phyloP scores from a whole-genome alignment of 2,888 invertebrate genomes.

The Eupeodes luniger region DNA sequence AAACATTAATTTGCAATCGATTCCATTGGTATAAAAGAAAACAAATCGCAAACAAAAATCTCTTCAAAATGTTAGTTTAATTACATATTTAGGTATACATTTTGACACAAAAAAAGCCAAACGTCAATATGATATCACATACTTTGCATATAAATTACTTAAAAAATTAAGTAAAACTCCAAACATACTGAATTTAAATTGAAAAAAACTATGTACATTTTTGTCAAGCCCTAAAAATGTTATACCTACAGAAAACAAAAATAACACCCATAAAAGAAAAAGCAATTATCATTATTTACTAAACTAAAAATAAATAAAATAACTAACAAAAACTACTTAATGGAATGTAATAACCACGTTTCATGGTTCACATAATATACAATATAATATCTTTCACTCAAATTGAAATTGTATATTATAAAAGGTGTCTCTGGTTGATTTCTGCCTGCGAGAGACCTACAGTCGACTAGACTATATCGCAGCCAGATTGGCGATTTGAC shows the following conservation, averaged over 20 bases:
- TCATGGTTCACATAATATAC: conserved; percentile 1
- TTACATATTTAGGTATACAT: too few relatives aligned
- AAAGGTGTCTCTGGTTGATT: conserved; percentile 6
- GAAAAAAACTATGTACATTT: neutral
- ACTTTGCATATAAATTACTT: conserved; percentile 50
- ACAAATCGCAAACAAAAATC: conserved; percentile 12
- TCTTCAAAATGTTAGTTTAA: neutral
- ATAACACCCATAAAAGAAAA: conserved; percentile 6
- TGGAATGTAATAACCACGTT: conserved; percentile 57
- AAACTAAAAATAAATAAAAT: neutral
- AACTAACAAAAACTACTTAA: conserved; percentile 1
- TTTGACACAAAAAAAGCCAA: neutral
- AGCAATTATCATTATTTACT: conserved; percentile 21
- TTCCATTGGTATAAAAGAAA: conserved; percentile 2
- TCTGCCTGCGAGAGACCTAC: neutral
- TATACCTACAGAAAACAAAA: conserved; percentile 2
- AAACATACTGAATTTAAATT: neutral
- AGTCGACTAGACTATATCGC: neutral
- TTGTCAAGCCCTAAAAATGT: conserved; percentile 36
- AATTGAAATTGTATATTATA: neutral
- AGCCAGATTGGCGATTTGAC: conserved; percentile 24
- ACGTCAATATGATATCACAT: neutral
- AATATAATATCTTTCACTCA: neutral
- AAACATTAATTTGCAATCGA: conserved; percentile 4
- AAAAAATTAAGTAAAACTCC: neutral